Evolutionary conservation across 2,113 vertebrate species (phyloP), one percentile per base, ranked within the genome.

Genomic region (Cynopterus brachyotis): DNA sequence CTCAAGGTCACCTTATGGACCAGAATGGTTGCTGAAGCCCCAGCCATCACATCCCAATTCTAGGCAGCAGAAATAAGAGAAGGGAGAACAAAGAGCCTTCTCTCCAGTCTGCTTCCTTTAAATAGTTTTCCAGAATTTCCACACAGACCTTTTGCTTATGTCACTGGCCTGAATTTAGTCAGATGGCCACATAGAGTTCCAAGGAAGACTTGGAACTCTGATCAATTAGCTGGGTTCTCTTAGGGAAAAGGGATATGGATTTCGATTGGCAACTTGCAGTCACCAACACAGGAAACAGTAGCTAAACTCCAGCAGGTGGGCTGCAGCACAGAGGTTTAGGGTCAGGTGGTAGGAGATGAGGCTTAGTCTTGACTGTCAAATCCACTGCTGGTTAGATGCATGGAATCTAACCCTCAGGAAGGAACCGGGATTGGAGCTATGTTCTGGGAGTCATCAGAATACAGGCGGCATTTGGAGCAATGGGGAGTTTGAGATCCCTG

Each of bases 21-120:
- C 89, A 92, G 30, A 92, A 92, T 80, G 24, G 76, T 40, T 93
- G 76, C 76, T 60, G 40, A 32, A 60, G 64, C 12, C 67, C 95
- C 89, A 91, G 70, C 59, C 72, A 70, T 89, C 47, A 26, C 30
- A 83, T 37, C n/a, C 7, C 70, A 92, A 75, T 5, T 40, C 50
- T 42, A 35, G 40, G 67, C 4, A 72, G 64, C 37, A 60, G 59
- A 84, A 67, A 94, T 85, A 45, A 53, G 53, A 78, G 78, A 79
- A 3, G 2, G 24, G 32, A 87, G 30, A 50, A 80, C 40, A 12
- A 66, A 90, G 53, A 1, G 2, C 40, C 24, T 16, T 91, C 24
- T 10, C 78, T 92, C 32, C 73, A 90, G 37, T 76, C 37, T 3
- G 42, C 53, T 90, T 88, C 30, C 59, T 84, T 53, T 89, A 45